Evolutionary conservation across 2,888 invertebrate genomes (phyloP), one percentile per base, ranked within the genome.

Genomic region (Sarcophaga rosellei): DNA sequence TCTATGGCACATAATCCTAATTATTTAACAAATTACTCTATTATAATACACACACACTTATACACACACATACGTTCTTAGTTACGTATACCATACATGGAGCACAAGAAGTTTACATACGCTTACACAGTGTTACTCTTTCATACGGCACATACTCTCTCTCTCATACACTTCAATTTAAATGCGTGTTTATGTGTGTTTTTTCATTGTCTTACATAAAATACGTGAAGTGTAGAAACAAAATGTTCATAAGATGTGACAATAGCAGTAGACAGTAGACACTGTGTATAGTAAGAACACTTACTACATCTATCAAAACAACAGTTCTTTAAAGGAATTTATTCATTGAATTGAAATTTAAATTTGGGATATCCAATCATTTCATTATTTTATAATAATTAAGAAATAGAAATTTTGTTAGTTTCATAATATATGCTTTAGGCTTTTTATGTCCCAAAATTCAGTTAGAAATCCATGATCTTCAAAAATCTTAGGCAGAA

Each of bases 11-110:
- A 86, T 81, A 84, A 86, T 86, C 86, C 84, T 84, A 84, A 84
- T 86, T 86, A 84, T 84, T 84, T 81, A 78, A 86, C 86, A 84
- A 86, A 86, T 86, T 81, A 86, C 84, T 86, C 68, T 78, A 76
- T 75, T 81, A 81, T 72, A 74, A 83, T 80, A 80, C 57, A 70
- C n/a, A 65, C 45, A 83, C 61, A 63, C 59, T 59, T 21, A 78
- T 35, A 63, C 74, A 75, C n/a, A 62, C 23, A 65, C 17, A 70
- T n/a, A 66, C 61, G 78, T 70, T 65, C 79, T 76, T 45, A 76
- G 35, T 59, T 62, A n/a, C 20, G 8, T 10, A 35, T 35, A 35
- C 35, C 69, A 53, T 25, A 74, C 57, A 44, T 61, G 25, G 25
- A n/a, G n/a, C n/a, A n/a, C n/a, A n/a, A 65, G 8, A 45, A 11